Evolutionary conservation across 2,797 vertebrate species (phyloP).

Genomic region (Melanotaenia boesemani): DNA sequence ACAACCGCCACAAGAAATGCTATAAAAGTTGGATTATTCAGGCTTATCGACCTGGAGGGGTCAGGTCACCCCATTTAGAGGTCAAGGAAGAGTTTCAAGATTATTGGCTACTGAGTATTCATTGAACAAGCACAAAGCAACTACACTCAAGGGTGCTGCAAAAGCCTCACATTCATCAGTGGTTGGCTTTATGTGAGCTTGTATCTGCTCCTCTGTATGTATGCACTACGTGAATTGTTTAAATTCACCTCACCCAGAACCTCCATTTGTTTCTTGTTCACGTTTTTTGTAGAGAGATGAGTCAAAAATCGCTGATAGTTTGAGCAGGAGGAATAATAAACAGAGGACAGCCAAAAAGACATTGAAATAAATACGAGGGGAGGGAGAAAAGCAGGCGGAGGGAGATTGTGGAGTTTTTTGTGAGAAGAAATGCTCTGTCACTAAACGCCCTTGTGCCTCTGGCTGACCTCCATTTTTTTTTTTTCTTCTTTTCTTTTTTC

Average conservation of each 20-base stretch:
- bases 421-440: conserved; percentile 20
- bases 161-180: background rate
- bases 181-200: background rate
- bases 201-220: background rate
- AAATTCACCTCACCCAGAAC: conserved; percentile 26
- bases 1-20: background rate
- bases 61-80: conserved; percentile 13
- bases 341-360: conserved; percentile 15
- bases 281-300: conserved; percentile 25
- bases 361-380: conserved; percentile 16
- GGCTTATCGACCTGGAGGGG: conserved; percentile 21
- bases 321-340: conserved; percentile 45
- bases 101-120: conserved; percentile 4
- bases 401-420: conserved; percentile 20
- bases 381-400: background rate
- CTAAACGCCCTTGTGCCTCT: conserved; percentile 10
- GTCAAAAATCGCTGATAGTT: conserved; percentile 41
- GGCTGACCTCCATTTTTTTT: conserved; percentile 18
- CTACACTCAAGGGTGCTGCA: background rate
- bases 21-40: background rate
- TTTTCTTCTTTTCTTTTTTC: background rate
- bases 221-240: background rate
- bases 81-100: conserved; percentile 6
- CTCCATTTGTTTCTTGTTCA: conserved; percentile 38
- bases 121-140: background rate